A percentile compares a stretch with the other conserved stretches of the same genome.
Conservation (phyloP, 2,113 vertebrate species). For the Gadus chalcogrammus region DNA sequence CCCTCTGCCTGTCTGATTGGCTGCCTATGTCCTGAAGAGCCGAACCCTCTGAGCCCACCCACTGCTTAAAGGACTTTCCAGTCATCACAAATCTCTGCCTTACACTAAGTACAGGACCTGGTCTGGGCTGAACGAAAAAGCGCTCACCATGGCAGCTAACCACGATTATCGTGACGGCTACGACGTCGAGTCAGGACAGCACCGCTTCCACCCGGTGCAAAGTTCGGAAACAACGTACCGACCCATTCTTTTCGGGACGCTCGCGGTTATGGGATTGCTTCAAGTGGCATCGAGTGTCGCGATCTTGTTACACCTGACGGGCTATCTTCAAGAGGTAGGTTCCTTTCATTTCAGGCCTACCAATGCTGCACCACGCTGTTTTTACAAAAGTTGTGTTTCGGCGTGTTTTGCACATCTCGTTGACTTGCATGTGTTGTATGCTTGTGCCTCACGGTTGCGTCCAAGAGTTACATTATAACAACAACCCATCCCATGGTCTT, state of each 20-base stretch:
- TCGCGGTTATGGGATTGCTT: constrained; percentile 85
- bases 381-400: no score
- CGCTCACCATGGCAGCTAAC: constrained; percentile 73
- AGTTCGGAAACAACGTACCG: constrained; percentile 71
- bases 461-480: no score
- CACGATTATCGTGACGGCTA: constrained; percentile 69
- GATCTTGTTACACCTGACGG: constrained; percentile 87
- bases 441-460: no score
- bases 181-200: constrained; percentile 69
- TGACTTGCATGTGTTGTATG: no score
- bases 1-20: constrained; percentile 63
- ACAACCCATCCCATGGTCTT: no score
- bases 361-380: no score
- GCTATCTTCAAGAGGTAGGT: constrained; percentile 82
- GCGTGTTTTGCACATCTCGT: no score
- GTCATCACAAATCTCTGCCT: constrained; percentile 41
- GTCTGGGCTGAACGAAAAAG: constrained; percentile 38
- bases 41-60: constrained; percentile 61
- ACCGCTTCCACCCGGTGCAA: constrained; percentile 64
- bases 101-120: constrained; percentile 52
- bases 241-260: constrained; percentile 77
- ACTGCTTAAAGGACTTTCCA: constrained; percentile 59
- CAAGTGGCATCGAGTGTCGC: constrained; percentile 93
- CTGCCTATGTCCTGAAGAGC: constrained; percentile 32
- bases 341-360: neutral